Percentiles rank a stretch among this genome's conserved stretches.
Conservation (phyloP, 2,888 invertebrate genomes). For the Coecobrya sp. region DNA sequence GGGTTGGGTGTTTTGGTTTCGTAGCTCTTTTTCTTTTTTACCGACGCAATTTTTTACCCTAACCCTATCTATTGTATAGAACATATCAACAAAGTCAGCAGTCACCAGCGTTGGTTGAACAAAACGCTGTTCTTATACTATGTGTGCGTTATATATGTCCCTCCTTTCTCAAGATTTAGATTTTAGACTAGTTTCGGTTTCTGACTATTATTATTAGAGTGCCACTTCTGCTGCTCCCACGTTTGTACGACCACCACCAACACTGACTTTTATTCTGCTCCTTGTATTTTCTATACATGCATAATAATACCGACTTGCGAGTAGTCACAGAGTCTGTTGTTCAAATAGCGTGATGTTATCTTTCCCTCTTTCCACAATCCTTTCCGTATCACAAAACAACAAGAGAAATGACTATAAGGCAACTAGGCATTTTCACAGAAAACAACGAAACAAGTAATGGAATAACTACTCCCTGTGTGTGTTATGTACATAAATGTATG, state of each 20-base stretch:
- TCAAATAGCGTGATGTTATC: constrained; percentile 79
- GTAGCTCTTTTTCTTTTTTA: constrained; percentile 17
- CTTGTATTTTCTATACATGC: neutral
- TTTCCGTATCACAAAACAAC: constrained; percentile 55
- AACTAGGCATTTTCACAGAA: constrained; percentile 38
- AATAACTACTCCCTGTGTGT: neutral
- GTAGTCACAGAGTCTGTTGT: constrained; percentile 76
- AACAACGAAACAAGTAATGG: constrained; percentile 41
- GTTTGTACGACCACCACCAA: neutral
- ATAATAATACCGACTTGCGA: constrained; percentile 4
- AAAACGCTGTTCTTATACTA: neutral
- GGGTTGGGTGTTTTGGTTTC: constrained; percentile 61
- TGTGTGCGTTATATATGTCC: neutral
- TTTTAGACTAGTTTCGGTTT: constrained; percentile 45
- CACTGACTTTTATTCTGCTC: constrained; percentile 41
- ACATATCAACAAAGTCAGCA: constrained; percentile 49
- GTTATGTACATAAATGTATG: constrained; percentile 38
- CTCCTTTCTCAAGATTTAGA: constrained; percentile 63
- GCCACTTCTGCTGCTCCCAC: constrained; percentile 43
- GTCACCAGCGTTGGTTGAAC: neutral
- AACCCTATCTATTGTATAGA: constrained; percentile 44
- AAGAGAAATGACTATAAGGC: constrained; percentile 43
- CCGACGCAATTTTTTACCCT: constrained; percentile 46
- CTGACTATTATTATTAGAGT: constrained; percentile 55
- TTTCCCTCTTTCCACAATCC: constrained; percentile 47